Percentiles rank a stretch among this genome's conserved stretches.
Evolutionary conservation across 2,888 invertebrate species (phyloP).

Genomic region (Drosophila phalerata): DNA sequence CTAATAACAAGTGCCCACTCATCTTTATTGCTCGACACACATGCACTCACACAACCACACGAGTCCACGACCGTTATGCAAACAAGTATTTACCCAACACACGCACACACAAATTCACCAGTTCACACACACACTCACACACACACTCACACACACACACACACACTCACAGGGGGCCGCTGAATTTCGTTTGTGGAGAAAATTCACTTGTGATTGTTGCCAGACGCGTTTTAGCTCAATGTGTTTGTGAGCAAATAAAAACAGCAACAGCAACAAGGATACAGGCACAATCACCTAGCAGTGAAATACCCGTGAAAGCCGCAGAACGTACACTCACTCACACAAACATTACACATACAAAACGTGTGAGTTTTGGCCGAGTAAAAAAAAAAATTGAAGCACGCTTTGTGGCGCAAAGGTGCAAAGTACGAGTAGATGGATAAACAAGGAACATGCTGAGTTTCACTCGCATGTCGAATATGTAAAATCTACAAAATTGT

Average conservation of each 20-base stretch:
- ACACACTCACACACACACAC: constrained; percentile 3
- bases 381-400: constrained; percentile 39
- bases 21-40: constrained; percentile 66
- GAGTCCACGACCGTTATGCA: constrained; percentile 24
- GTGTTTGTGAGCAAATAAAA: constrained; percentile 34
- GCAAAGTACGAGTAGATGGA: constrained; percentile 63
- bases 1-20: constrained; percentile 76
- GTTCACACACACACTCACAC: not conserved
- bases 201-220: constrained; percentile 63
- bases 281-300: constrained; percentile 39
- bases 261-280: constrained; percentile 35
- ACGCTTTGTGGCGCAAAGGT: constrained; percentile 61
- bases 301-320: constrained; percentile 66
- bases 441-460: constrained; percentile 67
- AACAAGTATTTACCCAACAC: constrained; percentile 18
- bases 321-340: constrained; percentile 25
- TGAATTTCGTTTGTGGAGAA: constrained; percentile 27
- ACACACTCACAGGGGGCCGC: constrained; percentile 1
- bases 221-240: constrained; percentile 55
- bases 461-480: constrained; percentile 45
- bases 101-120: constrained; percentile 13
- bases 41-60: constrained; percentile 3
- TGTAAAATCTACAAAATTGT: constrained; percentile 38
- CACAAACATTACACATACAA: constrained; percentile 7
- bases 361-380: constrained; percentile 33